These are phyloP conservation scores for Drosophila persimilis DNA, from an alignment of 1,140 invertebrate genomes.

Conservation along the genomic window DNA sequence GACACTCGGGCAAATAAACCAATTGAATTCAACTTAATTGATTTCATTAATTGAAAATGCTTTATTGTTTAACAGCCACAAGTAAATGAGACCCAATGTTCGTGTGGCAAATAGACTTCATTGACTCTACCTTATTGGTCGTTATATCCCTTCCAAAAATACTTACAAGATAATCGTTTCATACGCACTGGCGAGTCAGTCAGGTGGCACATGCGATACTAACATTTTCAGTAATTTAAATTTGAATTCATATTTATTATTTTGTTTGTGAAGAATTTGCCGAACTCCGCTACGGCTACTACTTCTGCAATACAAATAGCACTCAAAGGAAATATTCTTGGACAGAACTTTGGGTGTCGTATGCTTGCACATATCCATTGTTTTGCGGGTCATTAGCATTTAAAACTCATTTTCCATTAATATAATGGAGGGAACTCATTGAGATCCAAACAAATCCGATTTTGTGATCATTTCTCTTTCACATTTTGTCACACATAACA, in stretches of 20 bases:
- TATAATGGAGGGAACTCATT: slow-evolving; percentile 13
- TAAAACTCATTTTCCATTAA: slow-evolving; percentile 1
- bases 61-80: slow-evolving; percentile 55
- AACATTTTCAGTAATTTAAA: slow-evolving; percentile 45
- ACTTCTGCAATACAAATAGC: slow-evolving; percentile 6
- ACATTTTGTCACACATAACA: neutral
- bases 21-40: neutral
- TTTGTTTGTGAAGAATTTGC: slow-evolving; percentile 33
- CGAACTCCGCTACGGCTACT: too few relatives aligned
- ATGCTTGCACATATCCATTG: neutral
- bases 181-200: slow-evolving; percentile 62
- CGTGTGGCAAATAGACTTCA: too few relatives aligned
- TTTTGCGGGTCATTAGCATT: neutral
- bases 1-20: too few relatives aligned
- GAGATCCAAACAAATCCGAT: neutral
- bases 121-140: too few relatives aligned
- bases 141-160: too few relatives aligned
- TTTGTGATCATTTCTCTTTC: neutral
- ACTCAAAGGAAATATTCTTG: neutral
- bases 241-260: slow-evolving; percentile 57
- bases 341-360: slow-evolving; percentile 33
- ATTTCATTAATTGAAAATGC: slow-evolving; percentile 43
- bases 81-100: slow-evolving; percentile 24
- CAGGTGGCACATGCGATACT: slow-evolving; percentile 36
- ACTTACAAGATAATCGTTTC: slow-evolving; percentile 18